Conservation (phyloP, 1,140 invertebrate genomes). For the Drosophila ambigua region DNA sequence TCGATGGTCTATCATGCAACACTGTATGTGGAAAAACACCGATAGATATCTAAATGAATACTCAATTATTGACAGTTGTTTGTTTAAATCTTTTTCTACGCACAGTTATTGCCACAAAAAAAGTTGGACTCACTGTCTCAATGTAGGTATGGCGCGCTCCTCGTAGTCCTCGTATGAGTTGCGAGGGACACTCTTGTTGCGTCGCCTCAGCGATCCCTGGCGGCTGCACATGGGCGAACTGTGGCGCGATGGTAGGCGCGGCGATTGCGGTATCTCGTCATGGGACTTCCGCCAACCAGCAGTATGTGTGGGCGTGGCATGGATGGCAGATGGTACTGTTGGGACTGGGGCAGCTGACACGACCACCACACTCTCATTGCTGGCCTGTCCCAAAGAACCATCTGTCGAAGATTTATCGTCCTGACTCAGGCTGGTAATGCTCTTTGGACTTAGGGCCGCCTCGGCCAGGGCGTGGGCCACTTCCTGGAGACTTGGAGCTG, state of each 20-base stretch:
- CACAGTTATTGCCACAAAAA: not conserved
- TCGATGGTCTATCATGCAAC: conserved; percentile 22
- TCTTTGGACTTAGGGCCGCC: conserved; percentile 61
- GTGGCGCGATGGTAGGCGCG: conserved; percentile 75
- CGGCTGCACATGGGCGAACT: conserved; percentile 84
- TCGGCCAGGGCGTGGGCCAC: conserved; percentile 78
- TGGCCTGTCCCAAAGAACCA: conserved; percentile 38
- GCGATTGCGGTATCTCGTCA: conserved; percentile 80
- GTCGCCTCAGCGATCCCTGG: conserved; percentile 87
- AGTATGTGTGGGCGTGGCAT: conserved; percentile 40
- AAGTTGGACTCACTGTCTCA: conserved; percentile 88
- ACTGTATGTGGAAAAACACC: conserved; percentile 6
- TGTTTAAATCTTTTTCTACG: conserved; percentile 23
- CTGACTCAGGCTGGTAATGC: conserved; percentile 35
- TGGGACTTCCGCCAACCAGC: conserved; percentile 66
- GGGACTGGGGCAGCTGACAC: not conserved
- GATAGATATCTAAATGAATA: conserved; percentile 29
- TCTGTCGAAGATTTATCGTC: conserved; percentile 71
- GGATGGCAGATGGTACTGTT: conserved; percentile 32
- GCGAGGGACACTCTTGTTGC: conserved; percentile 90
- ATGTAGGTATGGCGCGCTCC: conserved; percentile 91
- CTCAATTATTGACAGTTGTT: conserved; percentile 11
- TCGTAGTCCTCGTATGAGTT: conserved; percentile 95
- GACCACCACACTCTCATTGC: conserved; percentile 26
- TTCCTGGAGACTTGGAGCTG: conserved; percentile 80